These are phyloP conservation scores for Drosophila cardini DNA, from an alignment of 1,140 invertebrate species.

Conservation along the genomic window DNA sequence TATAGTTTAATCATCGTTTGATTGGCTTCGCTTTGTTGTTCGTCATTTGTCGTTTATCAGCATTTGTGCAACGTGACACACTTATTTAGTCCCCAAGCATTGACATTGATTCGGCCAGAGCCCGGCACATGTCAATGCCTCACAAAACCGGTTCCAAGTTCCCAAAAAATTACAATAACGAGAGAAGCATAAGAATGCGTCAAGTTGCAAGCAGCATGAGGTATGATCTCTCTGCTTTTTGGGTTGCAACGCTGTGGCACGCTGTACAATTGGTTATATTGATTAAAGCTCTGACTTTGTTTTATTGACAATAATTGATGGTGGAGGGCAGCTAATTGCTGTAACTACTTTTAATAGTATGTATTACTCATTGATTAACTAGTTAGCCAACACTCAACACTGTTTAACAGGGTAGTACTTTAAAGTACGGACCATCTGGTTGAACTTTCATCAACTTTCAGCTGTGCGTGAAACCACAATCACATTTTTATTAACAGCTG, in stretches of 20 bases:
- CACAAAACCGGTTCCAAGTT: slow-evolving; percentile 48
- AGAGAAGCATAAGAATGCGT: slow-evolving; percentile 13
- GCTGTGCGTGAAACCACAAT: not conserved
- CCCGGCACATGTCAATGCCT: slow-evolving; percentile 49
- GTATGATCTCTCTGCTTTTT: not conserved
- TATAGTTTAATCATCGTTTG: slow-evolving; percentile 40
- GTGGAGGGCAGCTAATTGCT: slow-evolving; percentile 29
- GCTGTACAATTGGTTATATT: slow-evolving; percentile 25
- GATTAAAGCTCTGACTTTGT: slow-evolving; percentile 23
- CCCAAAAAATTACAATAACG: slow-evolving; percentile 58
- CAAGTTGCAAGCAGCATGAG: slow-evolving; percentile 25
- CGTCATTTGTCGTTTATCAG: slow-evolving; percentile 47
- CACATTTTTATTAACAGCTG: slow-evolving; percentile 13
- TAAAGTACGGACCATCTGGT: not conserved
- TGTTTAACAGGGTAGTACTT: not conserved
- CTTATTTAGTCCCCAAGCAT: slow-evolving; percentile 48
- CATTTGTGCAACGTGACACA: slow-evolving; percentile 62
- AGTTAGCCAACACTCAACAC: not conserved
- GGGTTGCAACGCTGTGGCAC: slow-evolving; percentile 23
- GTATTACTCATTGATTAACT: slow-evolving; percentile 42
- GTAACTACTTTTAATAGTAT: slow-evolving; percentile 26
- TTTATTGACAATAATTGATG: not conserved
- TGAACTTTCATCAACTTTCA: not conserved
- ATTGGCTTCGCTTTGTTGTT: slow-evolving; percentile 17
- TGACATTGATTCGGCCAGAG: slow-evolving; percentile 70